A percentile compares a stretch with the other conserved stretches of the same genome.
Conservation (phyloP, 2,888 invertebrate species). For the Anagyrus pseudococci region DNA sequence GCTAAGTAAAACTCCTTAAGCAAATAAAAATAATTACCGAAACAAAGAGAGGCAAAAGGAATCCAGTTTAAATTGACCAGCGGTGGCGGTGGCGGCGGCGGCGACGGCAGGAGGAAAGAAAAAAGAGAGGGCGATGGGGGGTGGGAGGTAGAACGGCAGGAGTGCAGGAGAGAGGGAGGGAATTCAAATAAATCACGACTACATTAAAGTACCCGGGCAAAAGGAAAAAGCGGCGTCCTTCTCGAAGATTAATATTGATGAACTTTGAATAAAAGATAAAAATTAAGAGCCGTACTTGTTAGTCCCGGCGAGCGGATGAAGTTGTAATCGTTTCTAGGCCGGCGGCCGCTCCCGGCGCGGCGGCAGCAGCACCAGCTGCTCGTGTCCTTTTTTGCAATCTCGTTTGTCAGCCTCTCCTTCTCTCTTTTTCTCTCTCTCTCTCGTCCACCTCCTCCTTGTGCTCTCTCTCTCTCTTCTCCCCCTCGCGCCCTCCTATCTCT, state of each 20-base stretch:
- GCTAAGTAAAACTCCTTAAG: no score
- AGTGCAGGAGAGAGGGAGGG: not conserved
- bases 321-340: conserved; percentile 45
- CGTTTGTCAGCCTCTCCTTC: conserved; percentile 36
- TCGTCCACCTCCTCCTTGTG: no score
- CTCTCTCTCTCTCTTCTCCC: no score
- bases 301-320: conserved; percentile 43
- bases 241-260: conserved; percentile 37
- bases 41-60: not conserved
- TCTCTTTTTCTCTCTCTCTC: no score
- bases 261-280: conserved; percentile 31
- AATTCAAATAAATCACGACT: conserved; percentile 5
- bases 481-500: conserved; percentile 14
- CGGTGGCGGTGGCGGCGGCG: no score
- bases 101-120: no score
- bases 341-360: no score
- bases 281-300: conserved; percentile 32
- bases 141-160: no score
- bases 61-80: no score
- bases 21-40: not conserved
- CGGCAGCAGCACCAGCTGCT: no score
- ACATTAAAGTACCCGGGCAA: not conserved
- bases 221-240: not conserved
- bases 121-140: not conserved
- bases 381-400: conserved; percentile 35